Conservation (phyloP, 2,113 vertebrate genomes). For the Gila orcuttii region DNA sequence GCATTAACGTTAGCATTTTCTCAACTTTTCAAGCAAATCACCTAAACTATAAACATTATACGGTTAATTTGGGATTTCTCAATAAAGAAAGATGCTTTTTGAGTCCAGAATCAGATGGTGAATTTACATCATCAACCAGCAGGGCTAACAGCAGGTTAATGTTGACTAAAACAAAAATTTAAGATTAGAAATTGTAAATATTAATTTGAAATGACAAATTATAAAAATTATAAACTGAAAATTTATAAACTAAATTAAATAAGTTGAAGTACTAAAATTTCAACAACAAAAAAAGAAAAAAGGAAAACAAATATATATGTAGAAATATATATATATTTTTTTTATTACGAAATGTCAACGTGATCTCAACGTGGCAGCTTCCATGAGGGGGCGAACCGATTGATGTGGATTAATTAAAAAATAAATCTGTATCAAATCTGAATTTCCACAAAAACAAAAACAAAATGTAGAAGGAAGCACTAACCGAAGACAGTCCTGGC, state of each 20-base stretch:
- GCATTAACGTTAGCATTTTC: neutral
- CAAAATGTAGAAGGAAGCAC: slow-evolving; percentile 58
- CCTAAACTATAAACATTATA: neutral
- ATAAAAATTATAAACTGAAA: too few relatives aligned
- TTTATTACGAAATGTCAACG: too few relatives aligned
- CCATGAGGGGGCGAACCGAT: neutral
- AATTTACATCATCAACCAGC: neutral
- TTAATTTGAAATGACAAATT: too few relatives aligned
- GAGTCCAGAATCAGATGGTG: neutral
- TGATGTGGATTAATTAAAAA: neutral
- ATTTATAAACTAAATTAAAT: too few relatives aligned
- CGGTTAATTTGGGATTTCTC: neutral
- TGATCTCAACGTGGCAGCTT: neutral
- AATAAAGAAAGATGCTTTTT: neutral
- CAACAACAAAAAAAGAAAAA: neutral
- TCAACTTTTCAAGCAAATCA: neutral
- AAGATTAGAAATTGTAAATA: too few relatives aligned
- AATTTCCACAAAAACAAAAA: neutral
- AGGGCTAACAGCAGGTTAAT: neutral
- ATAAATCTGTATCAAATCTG: neutral
- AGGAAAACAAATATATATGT: neutral
- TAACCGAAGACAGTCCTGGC: slow-evolving; percentile 96
- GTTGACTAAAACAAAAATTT: neutral
- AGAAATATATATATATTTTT: too few relatives aligned
- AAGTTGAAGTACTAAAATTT: neutral